Evolutionary conservation across 2,888 invertebrate genomes (phyloP), one percentile per base, ranked within the genome.

Genomic region (Tetheella fluctuosa): DNA sequence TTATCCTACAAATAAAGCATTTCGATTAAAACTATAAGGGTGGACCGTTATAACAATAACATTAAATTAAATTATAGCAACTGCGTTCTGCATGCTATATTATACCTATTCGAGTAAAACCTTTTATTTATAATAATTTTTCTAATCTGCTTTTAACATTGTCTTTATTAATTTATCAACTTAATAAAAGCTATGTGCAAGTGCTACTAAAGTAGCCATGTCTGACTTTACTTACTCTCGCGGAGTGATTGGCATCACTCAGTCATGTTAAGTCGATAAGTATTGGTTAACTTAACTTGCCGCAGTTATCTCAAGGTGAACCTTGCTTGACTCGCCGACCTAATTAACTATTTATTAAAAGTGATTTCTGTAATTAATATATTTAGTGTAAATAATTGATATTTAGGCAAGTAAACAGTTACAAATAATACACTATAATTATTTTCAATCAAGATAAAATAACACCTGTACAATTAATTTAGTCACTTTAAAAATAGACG

Each of bases 371-470:
- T 73, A 72, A 69, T 67, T 64, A 60, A 69, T 65, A 70, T 62
- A 64, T 59, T 69, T 61, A 63, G 67, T 81, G 76, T 81, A 81
- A 81, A 83, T 81, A 83, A 79, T 76, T 71, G 74, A 73, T 76
- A 74, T 79, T 78, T 76, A 76, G 77, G 77, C 80, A 74, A 78
- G 73, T 73, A 73, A 75, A 74, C 64, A 69, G 67, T 69, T 70
- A 71, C 69, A 75, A 77, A 72, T 69, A 68, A 76, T 72, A 73
- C 70, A 66, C 65, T 67, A 67, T 62, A 69, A 63, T 65, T 68
- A 48, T 48, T 63, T 68, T 72, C 66, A 72, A 70, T 67, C 73
- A 73, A 69, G 64, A 70, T 71, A 71, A 77, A 75, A 71, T 71
- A 76, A 73, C 67, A 64, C 70, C 61, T 74, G 71, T 74, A 74